Evolutionary conservation across 2,888 invertebrate genomes (phyloP), one percentile per base, ranked within the genome.

Genomic region (Cyrtodaria siliqua): DNA sequence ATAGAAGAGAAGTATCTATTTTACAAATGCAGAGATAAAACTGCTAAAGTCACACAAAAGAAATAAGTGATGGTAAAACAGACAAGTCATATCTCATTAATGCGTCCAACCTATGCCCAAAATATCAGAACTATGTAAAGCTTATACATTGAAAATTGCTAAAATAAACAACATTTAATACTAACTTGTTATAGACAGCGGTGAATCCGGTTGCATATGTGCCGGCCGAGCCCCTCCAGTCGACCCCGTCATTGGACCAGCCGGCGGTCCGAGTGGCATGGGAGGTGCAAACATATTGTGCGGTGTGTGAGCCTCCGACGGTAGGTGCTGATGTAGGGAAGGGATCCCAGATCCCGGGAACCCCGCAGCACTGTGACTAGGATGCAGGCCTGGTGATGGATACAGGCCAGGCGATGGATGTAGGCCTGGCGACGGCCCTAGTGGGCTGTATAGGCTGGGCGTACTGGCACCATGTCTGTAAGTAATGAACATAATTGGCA

Each of bases 261-360:
- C 63, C 14, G 87, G 82, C 24, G 86, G 85, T 29, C 85, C 87
- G 26, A 87, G 85, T 8, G 87, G 89, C 57, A 88, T 74, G 59
- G 89, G 88, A 56, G 89, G 80, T 57, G 87, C 88, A 62, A 89
- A 89, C 88, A 88, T 88, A 64, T 81, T 84, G 71, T 79, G 78
- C 56, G 70, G 74, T 57, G 79, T 78, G 29, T 79, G 77, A 42
- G 53, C 75, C 47, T 68, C 55, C 23, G 64, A 79, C 12, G 55
- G 75, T 63, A 60, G 79, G 67, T 67, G 73, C 26, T 29, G 57
- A 44, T 73, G 74, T 56, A 80, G 78, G 56, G 73, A 57, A 44
- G 69, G 68, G 50, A 73, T 61, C 47, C 81, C 61, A 40, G 73
- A 61, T 16, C 78, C 63, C 42, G 73, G 67, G 16, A 63, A 69